phyloP scores from a whole-genome alignment of 53 echinoderm and acorn worm species.

The Patiria pectinifera region DNA sequence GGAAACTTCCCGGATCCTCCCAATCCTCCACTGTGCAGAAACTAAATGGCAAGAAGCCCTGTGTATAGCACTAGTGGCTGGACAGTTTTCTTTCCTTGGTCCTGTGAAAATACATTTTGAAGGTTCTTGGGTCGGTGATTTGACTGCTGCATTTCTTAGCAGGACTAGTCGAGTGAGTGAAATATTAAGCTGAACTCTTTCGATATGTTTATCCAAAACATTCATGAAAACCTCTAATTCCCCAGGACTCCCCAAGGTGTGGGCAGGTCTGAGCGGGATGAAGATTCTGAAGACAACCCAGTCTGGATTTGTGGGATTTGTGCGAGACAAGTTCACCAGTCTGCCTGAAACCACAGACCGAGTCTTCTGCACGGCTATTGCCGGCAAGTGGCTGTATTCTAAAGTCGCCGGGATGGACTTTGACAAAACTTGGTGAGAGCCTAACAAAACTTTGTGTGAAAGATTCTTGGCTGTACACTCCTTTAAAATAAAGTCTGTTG shows the following conservation, averaged over 20 bases:
- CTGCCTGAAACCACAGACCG: constrained; percentile 76
- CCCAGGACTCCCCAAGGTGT: constrained; percentile 63
- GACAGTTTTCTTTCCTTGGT: no score
- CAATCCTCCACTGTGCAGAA: not conserved
- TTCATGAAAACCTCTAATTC: not conserved
- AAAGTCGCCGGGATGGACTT: constrained; percentile 58
- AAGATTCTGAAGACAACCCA: constrained; percentile 80
- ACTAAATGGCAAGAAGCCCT: not conserved
- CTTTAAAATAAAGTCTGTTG: no score
- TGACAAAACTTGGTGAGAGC: constrained; percentile 78
- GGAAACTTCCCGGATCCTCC: no score
- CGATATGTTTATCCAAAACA: no score
- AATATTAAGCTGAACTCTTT: no score
- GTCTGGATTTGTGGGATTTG: constrained; percentile 80
- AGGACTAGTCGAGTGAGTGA: no score
- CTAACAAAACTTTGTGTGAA: not conserved
- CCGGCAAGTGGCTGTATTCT: constrained; percentile 73
- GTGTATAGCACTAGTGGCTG: no score
- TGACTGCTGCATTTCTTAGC: no score
- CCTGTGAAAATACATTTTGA: no score
- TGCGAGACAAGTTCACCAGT: constrained; percentile 73
- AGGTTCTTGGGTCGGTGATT: no score
- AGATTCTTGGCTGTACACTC: not conserved
- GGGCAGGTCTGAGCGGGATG: constrained; percentile 74
- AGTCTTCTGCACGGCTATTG: constrained; percentile 68